These are phyloP conservation scores for Brevimyrus niger DNA, from an alignment of 2,113 vertebrate genomes.

Conservation along the genomic window DNA sequence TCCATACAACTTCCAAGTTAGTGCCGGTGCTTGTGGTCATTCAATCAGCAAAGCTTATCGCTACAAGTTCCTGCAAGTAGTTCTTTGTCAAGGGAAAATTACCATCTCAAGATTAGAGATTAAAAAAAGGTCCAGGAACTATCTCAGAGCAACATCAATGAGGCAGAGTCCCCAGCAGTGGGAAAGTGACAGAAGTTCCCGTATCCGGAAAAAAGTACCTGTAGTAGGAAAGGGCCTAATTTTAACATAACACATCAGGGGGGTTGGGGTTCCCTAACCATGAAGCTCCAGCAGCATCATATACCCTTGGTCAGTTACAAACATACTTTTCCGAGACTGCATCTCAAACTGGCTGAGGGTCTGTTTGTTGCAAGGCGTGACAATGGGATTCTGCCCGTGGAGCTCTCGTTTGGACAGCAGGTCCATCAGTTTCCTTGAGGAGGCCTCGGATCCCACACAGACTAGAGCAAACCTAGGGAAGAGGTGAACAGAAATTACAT, in stretches of 20 bases:
- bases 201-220: neutral
- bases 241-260: neutral
- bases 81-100: neutral
- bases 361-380: constrained; percentile 97
- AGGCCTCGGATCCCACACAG: constrained; percentile 91
- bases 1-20: neutral
- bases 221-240: neutral
- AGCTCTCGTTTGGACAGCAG: constrained; percentile 92
- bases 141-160: neutral
- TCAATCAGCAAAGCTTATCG: neutral
- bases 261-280: neutral
- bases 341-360: constrained; percentile 98
- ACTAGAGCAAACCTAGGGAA: constrained; percentile 86
- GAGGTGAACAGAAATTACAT: neutral
- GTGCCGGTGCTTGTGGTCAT: neutral
- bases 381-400: constrained; percentile 94
- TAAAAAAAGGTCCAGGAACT: neutral
- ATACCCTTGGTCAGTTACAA: constrained; percentile 24
- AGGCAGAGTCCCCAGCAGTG: neutral
- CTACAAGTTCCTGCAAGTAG: neutral
- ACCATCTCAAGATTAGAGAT: neutral
- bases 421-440: constrained; percentile 93
- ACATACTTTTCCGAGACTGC: constrained; percentile 96
- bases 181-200: neutral
- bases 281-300: neutral